Base-by-base conservation (phyloP, 2,113 vertebrate species). In the Enhydra lutris region DNA sequence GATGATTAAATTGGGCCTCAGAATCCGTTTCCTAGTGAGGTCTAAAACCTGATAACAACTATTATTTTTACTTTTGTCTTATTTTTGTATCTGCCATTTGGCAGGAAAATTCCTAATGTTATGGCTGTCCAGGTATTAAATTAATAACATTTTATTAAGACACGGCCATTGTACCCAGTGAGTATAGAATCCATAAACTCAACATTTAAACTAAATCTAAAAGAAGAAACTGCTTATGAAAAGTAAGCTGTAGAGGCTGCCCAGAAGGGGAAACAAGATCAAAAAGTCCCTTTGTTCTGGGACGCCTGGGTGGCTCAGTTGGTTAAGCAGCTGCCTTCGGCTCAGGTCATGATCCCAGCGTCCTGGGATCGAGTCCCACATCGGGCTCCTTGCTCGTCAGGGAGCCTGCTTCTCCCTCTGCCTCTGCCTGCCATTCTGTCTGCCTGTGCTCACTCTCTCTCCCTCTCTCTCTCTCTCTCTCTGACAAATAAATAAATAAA, bases 201-300 rank as follows among this genome's bases (percentile, higher is more conserved):
- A 93, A 69, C 65, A 81, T 91, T 93, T 89, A 94, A 95, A 83
- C 85, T 95, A 82, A 95, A 96, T 59, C 73, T 87, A 69, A 52
- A 18, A 65, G 73, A 78, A 94, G 67, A 84, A 95, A 89, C 47
- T 65, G 74, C 85, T 89, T 95, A 93, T 93, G 92, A 88, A 89
- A 78, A 80, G 45, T 76, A 57, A 76, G 23, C 84, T 86, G 31
- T 11, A 34, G 71, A 96, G 79, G 71, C 50, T 47, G 80, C 4
- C 31, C 36, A 82, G 63, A 55, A 93, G 34, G 79, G 21, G 36
- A 92, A 94, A 91, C 3, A 36, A 90, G 61, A 92, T 79, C 13
- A 92, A 87, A 93, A 86, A 92, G 42, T 55, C 61, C 36, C 90
- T 94, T 79, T 59, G 31, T 87, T 93, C 82, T 83, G n/a, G n/a